Conservation (phyloP, 2,888 invertebrate genomes). For the Drosophila imparisetae region DNA sequence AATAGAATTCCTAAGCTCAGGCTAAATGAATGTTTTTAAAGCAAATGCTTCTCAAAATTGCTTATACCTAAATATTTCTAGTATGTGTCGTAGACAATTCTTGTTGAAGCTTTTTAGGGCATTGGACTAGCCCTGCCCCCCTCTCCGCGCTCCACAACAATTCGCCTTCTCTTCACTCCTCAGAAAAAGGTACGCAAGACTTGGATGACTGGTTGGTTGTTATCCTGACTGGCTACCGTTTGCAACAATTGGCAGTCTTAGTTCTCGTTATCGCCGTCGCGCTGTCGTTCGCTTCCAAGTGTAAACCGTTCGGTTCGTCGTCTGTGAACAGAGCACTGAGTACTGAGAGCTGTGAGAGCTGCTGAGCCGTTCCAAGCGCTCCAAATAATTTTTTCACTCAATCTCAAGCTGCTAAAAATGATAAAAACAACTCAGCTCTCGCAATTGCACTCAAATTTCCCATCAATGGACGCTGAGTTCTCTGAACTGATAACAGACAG, state of each 20-base stretch:
- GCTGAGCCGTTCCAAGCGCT: conserved; percentile 52
- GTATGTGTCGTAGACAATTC: conserved; percentile 40
- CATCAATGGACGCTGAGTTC: conserved; percentile 72
- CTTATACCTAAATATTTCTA: conserved; percentile 67
- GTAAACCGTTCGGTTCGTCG: conserved; percentile 64
- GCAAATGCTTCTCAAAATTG: conserved; percentile 46
- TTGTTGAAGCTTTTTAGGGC: conserved; percentile 44
- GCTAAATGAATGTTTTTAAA: conserved; percentile 46
- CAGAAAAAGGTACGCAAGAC: conserved; percentile 48
- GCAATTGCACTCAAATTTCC: conserved; percentile 63
- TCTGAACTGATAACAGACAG: conserved; percentile 68
- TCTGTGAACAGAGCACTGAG: conserved; percentile 6
- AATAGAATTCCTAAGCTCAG: conserved; percentile 58
- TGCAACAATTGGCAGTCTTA: conserved; percentile 81
- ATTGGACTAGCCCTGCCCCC: conserved; percentile 8
- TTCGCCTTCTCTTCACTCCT: not conserved
- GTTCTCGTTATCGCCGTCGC: conserved; percentile 21
- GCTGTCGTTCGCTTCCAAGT: conserved; percentile 61
- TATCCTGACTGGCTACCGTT: conserved; percentile 49
- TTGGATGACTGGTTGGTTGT: conserved; percentile 40
- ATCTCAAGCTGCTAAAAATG: conserved; percentile 39
- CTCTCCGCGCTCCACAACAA: not conserved
- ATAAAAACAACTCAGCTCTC: conserved; percentile 38
- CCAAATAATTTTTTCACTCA: conserved; percentile 45
- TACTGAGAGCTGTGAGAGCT: conserved; percentile 7